Conservation (phyloP, 1,140 invertebrate species). For the Drosophila gunungcola region DNA sequence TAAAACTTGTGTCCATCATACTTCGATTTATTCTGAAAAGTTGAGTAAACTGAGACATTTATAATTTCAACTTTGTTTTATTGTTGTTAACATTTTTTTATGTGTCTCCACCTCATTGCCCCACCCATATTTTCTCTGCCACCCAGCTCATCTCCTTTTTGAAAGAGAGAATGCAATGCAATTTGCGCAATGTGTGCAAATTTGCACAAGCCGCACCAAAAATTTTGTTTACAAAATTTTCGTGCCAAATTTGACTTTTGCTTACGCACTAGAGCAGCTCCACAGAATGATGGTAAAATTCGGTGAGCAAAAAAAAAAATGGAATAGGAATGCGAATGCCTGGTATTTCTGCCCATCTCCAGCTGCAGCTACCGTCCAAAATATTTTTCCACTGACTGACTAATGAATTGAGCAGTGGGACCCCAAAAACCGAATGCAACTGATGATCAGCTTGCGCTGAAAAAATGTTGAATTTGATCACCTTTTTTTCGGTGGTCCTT, state of each 20-base stretch:
- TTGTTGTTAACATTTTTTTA: background rate
- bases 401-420: conserved; percentile 52
- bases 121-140: too few species aligned
- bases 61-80: background rate
- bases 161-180: conserved; percentile 50
- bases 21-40: too few species aligned
- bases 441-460: conserved; percentile 41
- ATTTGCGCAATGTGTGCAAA: conserved; percentile 74
- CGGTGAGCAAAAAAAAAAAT: background rate
- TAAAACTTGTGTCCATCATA: too few species aligned
- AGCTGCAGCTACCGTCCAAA: conserved; percentile 34
- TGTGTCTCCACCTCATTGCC: background rate
- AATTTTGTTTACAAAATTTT: conserved; percentile 56
- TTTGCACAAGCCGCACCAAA: conserved; percentile 70
- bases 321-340: conserved; percentile 11
- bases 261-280: conserved; percentile 28
- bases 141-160: background rate
- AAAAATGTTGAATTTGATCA: too few species aligned
- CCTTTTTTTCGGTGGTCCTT: background rate
- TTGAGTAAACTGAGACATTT: background rate
- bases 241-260: conserved; percentile 54
- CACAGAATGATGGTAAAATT: conserved; percentile 8
- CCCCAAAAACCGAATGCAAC: conserved; percentile 31
- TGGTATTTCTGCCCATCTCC: conserved; percentile 17
- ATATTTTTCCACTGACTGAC: conserved; percentile 60